phyloP scores from a whole-genome alignment of 2,113 vertebrate species.

The Nestor notabilis region DNA sequence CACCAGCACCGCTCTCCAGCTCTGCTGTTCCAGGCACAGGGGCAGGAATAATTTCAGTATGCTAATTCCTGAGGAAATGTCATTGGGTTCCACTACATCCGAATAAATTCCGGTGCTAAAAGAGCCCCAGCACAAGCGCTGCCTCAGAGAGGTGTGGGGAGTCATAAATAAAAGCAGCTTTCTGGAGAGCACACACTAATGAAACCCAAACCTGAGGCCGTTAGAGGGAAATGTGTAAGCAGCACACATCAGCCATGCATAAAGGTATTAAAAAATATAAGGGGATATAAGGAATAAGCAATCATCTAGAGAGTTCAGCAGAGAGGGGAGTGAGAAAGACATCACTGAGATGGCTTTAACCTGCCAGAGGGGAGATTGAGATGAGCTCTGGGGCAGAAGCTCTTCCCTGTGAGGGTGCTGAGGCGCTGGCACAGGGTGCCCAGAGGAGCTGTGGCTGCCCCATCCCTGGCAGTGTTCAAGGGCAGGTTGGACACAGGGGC shows the following conservation, averaged over 20 bases:
- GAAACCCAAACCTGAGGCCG: neutral
- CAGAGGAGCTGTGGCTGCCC: neutral
- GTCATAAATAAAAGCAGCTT: neutral
- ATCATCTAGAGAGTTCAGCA: neutral
- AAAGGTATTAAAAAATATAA: neutral
- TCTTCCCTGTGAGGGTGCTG: neutral
- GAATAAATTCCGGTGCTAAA: neutral
- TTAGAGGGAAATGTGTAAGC: neutral
- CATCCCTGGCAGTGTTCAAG: neutral
- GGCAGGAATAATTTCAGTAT: neutral
- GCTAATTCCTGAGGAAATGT: neutral
- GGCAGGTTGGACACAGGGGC: neutral
- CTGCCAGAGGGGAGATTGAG: neutral
- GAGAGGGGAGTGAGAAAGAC: neutral
- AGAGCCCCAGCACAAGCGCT: neutral
- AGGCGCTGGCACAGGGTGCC: neutral
- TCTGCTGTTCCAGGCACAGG: neutral
- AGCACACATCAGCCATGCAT: neutral
- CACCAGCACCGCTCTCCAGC: neutral
- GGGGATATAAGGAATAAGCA: neutral
- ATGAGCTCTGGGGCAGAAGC: neutral
- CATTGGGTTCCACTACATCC: neutral
- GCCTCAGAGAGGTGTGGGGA: neutral
- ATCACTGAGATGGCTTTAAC: neutral
- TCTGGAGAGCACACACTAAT: neutral